A percentile compares a stretch with the other conserved stretches of the same genome.
Conservation (phyloP, 2,888 invertebrate genomes). For the Macrophya alboannulata region DNA sequence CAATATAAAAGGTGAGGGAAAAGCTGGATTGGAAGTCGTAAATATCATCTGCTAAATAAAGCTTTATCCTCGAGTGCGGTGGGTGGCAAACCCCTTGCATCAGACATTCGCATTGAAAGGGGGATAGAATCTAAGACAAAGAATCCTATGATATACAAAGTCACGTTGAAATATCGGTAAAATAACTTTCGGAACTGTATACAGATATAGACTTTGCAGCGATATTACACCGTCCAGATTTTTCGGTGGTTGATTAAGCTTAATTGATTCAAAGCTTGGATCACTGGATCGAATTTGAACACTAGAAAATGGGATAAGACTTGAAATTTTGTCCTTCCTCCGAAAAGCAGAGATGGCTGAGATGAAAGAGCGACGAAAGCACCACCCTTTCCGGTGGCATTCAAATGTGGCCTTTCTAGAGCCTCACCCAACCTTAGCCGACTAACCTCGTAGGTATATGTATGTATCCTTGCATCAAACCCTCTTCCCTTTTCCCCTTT, state of each 20-base stretch:
- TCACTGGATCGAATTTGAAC: neutral
- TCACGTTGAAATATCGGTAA: conserved; percentile 74
- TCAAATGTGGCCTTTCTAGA: conserved; percentile 75
- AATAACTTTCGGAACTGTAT: neutral
- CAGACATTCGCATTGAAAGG: conserved; percentile 48
- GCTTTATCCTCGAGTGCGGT: conserved; percentile 74
- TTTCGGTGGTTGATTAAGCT: neutral
- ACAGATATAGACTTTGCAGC: neutral
- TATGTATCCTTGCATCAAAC: conserved; percentile 64
- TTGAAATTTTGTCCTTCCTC: neutral
- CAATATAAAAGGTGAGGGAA: conserved; percentile 74
- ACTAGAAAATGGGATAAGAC: neutral
- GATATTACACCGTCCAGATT: neutral
- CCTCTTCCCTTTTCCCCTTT: conserved; percentile 60
- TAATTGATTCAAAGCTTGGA: neutral
- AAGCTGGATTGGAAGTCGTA: conserved; percentile 76
- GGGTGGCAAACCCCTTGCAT: conserved; percentile 72
- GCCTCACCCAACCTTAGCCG: conserved; percentile 57
- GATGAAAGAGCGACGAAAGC: conserved; percentile 72
- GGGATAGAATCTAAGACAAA: conserved; percentile 72
- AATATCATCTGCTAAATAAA: conserved; percentile 80
- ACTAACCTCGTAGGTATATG: conserved; percentile 45
- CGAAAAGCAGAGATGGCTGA: conserved; percentile 59
- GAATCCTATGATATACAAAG: conserved; percentile 69
- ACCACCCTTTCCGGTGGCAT: conserved; percentile 72